Conservation (phyloP, 2,113 vertebrate genomes). For the Poeciliopsis retropinna region DNA sequence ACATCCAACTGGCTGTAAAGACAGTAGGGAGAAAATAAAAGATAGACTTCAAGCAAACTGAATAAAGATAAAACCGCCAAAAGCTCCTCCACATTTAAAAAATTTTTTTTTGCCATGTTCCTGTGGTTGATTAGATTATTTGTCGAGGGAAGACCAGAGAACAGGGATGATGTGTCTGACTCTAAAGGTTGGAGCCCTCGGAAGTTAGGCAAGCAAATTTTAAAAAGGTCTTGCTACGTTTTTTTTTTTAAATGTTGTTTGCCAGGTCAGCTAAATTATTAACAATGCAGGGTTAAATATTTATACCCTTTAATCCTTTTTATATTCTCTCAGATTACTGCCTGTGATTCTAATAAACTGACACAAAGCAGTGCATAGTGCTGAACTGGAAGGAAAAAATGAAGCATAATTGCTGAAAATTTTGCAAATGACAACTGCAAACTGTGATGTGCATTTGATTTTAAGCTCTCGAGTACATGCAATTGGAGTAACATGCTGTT, state of each 20-base stretch:
- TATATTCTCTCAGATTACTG: too few species aligned
- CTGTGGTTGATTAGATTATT: constrained; percentile 13
- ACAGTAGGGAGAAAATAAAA: constrained; percentile 21
- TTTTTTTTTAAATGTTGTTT: neutral
- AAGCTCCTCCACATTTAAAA: constrained; percentile 15
- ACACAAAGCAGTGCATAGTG: neutral
- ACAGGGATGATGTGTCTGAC: neutral
- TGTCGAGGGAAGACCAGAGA: constrained; percentile 9
- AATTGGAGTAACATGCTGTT: too few species aligned
- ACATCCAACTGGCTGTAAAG: constrained; percentile 59
- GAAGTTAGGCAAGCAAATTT: neutral
- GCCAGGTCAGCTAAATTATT: neutral
- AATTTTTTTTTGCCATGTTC: constrained; percentile 5
- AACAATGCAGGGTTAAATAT: neutral
- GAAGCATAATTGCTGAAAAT: neutral
- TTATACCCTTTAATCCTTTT: neutral
- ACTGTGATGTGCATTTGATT: neutral
- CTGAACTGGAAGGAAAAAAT: neutral
- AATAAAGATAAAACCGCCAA: constrained; percentile 40
- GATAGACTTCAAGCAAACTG: constrained; percentile 49
- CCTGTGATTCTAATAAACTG: neutral
- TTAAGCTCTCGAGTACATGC: neutral
- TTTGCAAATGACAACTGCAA: neutral
- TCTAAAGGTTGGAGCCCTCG: neutral
- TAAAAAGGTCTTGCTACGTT: neutral